A percentile compares a stretch with the other conserved stretches of the same genome.
Evolutionary conservation across 1,140 invertebrate genomes (phyloP).

Genomic region (Anthonomus grandis): DNA sequence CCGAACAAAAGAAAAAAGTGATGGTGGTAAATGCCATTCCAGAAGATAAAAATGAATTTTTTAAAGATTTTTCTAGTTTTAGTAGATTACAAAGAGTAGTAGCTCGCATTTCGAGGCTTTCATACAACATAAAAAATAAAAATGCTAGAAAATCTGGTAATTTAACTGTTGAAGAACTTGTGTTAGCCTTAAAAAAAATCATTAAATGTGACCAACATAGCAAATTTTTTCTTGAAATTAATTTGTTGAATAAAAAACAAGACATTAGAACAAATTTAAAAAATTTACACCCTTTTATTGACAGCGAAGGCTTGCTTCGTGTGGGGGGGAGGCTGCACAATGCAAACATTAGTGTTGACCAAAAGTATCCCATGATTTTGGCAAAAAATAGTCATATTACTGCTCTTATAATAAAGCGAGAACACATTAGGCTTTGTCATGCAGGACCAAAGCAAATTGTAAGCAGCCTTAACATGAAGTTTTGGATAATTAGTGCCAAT

Average conservation of each 20-base stretch:
- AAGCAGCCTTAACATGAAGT: neutral
- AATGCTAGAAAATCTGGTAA: neutral
- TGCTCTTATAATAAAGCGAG: slow-evolving; percentile 40
- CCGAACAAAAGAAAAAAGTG: no score
- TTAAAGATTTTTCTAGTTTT: no score
- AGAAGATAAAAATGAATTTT: no score
- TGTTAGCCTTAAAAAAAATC: neutral
- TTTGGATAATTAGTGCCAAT: neutral
- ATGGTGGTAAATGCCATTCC: no score
- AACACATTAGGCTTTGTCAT: slow-evolving; percentile 34
- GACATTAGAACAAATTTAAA: slow-evolving; percentile 11
- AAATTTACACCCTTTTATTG: slow-evolving; percentile 37
- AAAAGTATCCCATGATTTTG: slow-evolving; percentile 50
- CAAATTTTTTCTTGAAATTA: slow-evolving; percentile 1
- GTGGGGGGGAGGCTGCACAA: slow-evolving; percentile 46
- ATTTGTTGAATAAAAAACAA: no score
- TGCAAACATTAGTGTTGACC: slow-evolving; percentile 33
- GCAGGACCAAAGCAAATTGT: slow-evolving; percentile 20
- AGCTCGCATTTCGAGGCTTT: neutral
- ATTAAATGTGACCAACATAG: neutral
- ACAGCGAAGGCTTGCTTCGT: slow-evolving; percentile 40
- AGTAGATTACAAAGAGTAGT: no score
- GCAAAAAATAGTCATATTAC: slow-evolving; percentile 36
- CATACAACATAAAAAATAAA: neutral
- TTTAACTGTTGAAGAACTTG: neutral